Evolutionary conservation across 2,888 invertebrate species (phyloP).

Genomic region (Drosophila fulvimacula): DNA sequence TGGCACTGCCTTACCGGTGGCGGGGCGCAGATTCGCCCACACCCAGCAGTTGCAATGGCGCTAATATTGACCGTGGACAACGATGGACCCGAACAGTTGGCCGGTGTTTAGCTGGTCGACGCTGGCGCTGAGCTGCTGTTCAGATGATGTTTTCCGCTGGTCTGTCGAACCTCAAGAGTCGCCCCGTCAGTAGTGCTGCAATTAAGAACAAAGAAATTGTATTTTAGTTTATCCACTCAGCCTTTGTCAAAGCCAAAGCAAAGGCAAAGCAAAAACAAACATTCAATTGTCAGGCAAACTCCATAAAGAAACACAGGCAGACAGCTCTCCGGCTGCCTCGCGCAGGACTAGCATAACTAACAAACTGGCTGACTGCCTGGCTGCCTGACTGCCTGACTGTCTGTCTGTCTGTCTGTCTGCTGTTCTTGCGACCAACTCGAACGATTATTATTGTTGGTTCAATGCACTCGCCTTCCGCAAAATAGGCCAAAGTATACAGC

Average conservation of each 20-base stretch:
- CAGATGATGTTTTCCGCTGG: not conserved
- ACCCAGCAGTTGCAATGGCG: constrained; percentile 85
- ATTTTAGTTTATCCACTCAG: constrained; percentile 31
- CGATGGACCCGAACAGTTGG: constrained; percentile 78
- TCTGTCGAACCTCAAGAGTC: not conserved
- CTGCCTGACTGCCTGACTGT: constrained; percentile 21
- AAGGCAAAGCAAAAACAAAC: too few species aligned
- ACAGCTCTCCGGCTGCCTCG: constrained; percentile 52
- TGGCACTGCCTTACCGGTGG: constrained; percentile 83
- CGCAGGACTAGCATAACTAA: constrained; percentile 1
- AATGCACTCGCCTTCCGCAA: constrained; percentile 67
- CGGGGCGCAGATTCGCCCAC: constrained; percentile 86
- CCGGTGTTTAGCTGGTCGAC: constrained; percentile 70
- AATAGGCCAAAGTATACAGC: constrained; percentile 61
- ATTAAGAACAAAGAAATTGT: constrained; percentile 21
- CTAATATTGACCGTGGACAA: constrained; percentile 85
- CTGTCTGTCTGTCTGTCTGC: constrained; percentile 21
- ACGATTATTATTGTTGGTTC: constrained; percentile 68
- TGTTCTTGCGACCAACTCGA: constrained; percentile 41
- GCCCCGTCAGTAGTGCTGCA: constrained; percentile 34
- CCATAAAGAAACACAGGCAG: constrained; percentile 56
- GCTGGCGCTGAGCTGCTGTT: constrained; percentile 11
- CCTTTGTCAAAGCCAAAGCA: constrained; percentile 23
- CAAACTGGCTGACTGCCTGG: constrained; percentile 22
- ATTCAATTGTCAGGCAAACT: constrained; percentile 27